A percentile compares a stretch with the other conserved stretches of the same genome.
Evolutionary conservation across 2,888 invertebrate species (phyloP).

Genomic region (Actias luna): DNA sequence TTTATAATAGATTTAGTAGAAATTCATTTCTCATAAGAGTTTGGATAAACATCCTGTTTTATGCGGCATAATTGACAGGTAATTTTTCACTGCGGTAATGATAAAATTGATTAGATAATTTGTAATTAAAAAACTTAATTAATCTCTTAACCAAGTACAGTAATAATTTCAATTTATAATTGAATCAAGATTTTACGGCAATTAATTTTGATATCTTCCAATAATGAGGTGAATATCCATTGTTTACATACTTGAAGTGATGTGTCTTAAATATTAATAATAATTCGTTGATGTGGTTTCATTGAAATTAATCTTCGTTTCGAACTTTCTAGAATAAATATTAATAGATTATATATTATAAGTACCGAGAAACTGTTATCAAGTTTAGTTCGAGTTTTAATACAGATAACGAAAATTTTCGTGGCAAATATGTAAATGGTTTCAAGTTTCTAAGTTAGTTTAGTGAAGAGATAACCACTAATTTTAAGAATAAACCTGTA

Average conservation of each 20-base stretch:
- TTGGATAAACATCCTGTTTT: too few species aligned
- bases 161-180: too few species aligned
- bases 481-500: too few species aligned
- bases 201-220: background rate
- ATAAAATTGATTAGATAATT: too few species aligned
- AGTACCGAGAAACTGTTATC: background rate
- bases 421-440: background rate
- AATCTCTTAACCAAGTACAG: too few species aligned
- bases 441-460: too few species aligned
- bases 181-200: background rate
- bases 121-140: too few species aligned
- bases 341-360: conserved; percentile 11
- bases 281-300: conserved; percentile 19
- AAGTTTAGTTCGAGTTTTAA: background rate
- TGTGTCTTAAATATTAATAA: conserved; percentile 15
- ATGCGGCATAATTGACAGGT: too few species aligned
- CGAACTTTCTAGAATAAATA: conserved; percentile 13
- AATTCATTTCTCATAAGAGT: too few species aligned
- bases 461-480: too few species aligned
- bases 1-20: too few species aligned
- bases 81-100: too few species aligned
- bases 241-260: conserved; percentile 17
- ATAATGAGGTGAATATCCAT: background rate
- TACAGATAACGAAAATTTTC: background rate
- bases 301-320: conserved; percentile 15